Evolutionary conservation across 2,113 vertebrate genomes (phyloP), one percentile per base, ranked within the genome.

Genomic region (Carettochelys insculpta): DNA sequence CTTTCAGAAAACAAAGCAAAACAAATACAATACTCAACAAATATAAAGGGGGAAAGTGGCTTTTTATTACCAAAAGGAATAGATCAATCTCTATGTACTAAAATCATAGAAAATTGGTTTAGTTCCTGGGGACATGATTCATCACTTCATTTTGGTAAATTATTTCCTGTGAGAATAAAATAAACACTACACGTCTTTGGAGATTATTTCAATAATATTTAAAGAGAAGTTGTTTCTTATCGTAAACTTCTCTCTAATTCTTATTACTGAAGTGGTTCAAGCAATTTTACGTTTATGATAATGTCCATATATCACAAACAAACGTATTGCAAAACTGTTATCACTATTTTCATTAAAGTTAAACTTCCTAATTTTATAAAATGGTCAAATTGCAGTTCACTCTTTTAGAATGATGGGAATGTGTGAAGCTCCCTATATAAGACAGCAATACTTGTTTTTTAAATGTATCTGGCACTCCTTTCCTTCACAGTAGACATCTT

Each of bases 61-160:
- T 86, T 93, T 93, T 77, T 61, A 93, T 84, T 84, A 82, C 54
- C 80, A n/a, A 88, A 82, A 93, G 78, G 54, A 91, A 88, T 11
- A 1, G 5, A 75, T 27, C 1, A 3, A 14, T 52, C 14, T 80
- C 81, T 1, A 3, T n/a, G 3, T 4, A 11, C 85, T 78, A 47
- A 71, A 80, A 43, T 24, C 61, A 38, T 50, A 29, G 45, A 53
- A 25, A 90, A 75, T 38, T 91, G 76, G 78, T 84, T 83, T 58
- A 48, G 11, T 25, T 86, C 78, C 61, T 76, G 58, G 76, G 82
- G 61, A 45, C 17, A 11, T 50, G 25, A 2, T 25, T 92, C 71
- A 41, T 5, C 1, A 41, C 77, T 88, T 61, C 80, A 91, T 34
- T 48, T 6, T 51, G 11, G 43, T 83, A 25, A 76, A 65, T 79